A percentile compares a stretch with the other conserved stretches of the same genome.
These are phyloP conservation scores for Plestiodon gilberti DNA, from an alignment of 2,113 vertebrate species.

Conservation along the genomic window DNA sequence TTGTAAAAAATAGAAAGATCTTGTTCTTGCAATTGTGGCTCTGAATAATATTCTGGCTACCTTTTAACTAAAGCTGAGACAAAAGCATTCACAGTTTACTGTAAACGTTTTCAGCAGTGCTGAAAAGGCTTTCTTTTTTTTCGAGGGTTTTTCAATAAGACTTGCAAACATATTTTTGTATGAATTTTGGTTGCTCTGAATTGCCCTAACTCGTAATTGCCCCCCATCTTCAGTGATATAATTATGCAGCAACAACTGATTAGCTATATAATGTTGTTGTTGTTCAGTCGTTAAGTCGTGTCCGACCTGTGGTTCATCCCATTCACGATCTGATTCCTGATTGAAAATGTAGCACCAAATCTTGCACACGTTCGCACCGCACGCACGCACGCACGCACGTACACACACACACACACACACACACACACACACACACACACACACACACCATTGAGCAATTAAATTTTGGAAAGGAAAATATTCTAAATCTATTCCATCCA, in stretches of 20 bases:
- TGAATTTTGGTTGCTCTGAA: background rate
- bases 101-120: too few relatives aligned
- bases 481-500: background rate
- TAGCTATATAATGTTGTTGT: background rate
- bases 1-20: background rate
- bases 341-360: background rate
- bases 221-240: background rate
- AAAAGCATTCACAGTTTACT: background rate
- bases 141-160: background rate
- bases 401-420: too few relatives aligned
- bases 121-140: background rate
- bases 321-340: too few relatives aligned
- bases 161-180: background rate
- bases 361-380: too few relatives aligned
- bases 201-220: background rate
- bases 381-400: too few relatives aligned
- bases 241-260: background rate
- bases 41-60: background rate
- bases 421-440: too few relatives aligned
- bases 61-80: background rate
- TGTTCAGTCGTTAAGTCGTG: too few relatives aligned
- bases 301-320: background rate
- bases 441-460: too few relatives aligned
- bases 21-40: background rate
- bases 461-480: too few relatives aligned